These are phyloP conservation scores for Catamblyrhynchus diadema DNA, from an alignment of 2,797 vertebrate species.

Conservation along the genomic window DNA sequence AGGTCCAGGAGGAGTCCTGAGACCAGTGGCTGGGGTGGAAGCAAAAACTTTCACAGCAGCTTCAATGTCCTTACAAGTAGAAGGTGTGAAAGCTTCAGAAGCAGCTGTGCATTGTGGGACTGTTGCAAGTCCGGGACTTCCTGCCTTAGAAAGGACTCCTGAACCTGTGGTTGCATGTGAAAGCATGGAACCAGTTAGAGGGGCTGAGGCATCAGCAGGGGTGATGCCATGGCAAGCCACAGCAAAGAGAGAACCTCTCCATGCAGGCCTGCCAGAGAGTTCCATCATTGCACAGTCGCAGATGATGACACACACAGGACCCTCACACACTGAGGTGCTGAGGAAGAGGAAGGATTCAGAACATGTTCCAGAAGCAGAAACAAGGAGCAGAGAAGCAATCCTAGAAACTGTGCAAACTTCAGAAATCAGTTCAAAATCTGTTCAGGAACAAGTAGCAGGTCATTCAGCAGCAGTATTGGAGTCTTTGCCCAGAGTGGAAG, in stretches of 20 bases:
- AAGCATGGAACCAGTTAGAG: not conserved
- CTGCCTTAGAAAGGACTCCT: not conserved
- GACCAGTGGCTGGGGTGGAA: not conserved
- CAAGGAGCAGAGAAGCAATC: not conserved
- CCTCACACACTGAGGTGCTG: not conserved
- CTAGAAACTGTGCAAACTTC: not conserved
- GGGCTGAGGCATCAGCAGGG: not conserved
- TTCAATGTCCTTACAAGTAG: not conserved
- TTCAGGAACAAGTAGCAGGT: not conserved
- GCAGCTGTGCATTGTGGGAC: not conserved
- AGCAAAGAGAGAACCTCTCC: not conserved
- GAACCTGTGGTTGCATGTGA: not conserved
- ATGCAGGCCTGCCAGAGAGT: not conserved
- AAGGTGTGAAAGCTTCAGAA: not conserved
- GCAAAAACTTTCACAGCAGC: not conserved
- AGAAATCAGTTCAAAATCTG: not conserved
- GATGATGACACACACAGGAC: not conserved
- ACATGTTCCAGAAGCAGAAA: not conserved
- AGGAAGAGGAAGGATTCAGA: not conserved
- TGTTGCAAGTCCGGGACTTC: not conserved
- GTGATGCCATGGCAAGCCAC: not conserved
- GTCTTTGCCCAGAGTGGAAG: not conserved
- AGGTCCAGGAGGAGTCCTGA: not conserved
- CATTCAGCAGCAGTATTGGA: not conserved
- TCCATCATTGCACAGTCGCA: not conserved